These are phyloP conservation scores for Neocloeon triangulifer DNA, from an alignment of 1,140 invertebrate genomes.

Conservation along the genomic window DNA sequence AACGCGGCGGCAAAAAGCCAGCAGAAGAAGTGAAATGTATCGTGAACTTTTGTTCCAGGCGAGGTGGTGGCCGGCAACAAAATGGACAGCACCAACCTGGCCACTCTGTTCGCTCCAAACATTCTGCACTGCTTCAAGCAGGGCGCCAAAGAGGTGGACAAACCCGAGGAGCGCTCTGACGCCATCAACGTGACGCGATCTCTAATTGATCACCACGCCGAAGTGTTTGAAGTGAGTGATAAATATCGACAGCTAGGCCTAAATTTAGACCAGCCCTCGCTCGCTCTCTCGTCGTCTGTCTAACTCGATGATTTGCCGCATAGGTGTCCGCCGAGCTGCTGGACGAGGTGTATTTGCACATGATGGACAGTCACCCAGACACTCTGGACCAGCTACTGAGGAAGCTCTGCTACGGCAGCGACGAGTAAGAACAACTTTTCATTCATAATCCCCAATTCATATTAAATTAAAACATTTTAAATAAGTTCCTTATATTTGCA, in stretches of 20 bases:
- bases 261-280: neutral
- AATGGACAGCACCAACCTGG: conserved; percentile 80
- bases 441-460: neutral
- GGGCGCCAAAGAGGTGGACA: conserved; percentile 31
- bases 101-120: conserved; percentile 83
- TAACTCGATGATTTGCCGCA: too few species aligned
- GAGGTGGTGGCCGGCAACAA: conserved; percentile 59
- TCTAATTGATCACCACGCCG: conserved; percentile 55
- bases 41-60: conserved; percentile 20
- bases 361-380: conserved; percentile 61
- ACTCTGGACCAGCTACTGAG: conserved; percentile 42
- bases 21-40: too few species aligned
- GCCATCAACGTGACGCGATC: conserved; percentile 69
- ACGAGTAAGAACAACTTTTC: conserved; percentile 27
- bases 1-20: too few species aligned
- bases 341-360: conserved; percentile 63
- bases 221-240: conserved; percentile 36
- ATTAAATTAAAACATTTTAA: neutral
- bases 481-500: too few species aligned
- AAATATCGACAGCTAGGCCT: neutral
- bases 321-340: conserved; percentile 50
- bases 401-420: conserved; percentile 21
- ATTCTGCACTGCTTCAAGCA: conserved; percentile 59
- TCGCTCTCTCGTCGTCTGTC: neutral
- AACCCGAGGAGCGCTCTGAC: conserved; percentile 59